Base-by-base conservation (phyloP, 30 jellyfish, hydroid and myxozoan genomes). In the Hydractinia symbiolongicarpus region DNA sequence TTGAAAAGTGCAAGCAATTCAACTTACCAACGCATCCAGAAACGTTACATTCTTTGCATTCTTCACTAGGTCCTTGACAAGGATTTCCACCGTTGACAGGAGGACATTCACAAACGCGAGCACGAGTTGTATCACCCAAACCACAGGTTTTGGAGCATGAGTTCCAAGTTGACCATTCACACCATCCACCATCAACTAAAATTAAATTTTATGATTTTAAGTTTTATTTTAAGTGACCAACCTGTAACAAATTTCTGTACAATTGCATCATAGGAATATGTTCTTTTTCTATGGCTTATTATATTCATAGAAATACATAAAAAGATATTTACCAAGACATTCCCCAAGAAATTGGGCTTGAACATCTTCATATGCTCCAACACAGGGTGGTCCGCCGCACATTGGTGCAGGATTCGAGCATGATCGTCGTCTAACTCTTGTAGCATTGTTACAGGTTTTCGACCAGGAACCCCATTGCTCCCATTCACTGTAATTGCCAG, bases 61-160 rank as follows among this genome's bases (percentile, higher is more conserved):
- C 97, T 67, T 79, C 85, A 44, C 79, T 86, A 9, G 83, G 76
- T 1, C 97, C 97, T 8, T 84, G 79, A 76, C 97, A 90, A 3
- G 66, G 80, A 13, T 67, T 54, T 40, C 97, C 97, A 20, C 96
- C 96, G 73, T 82, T 86, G 8, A 49, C 86, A 16, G 97, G 90
- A 6, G 95, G 97, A 71, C 96, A 86, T 5, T 70, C 88, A 73
- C 97, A 90, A 9, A 61, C 83, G 19, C 97, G 91, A 14, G 89
- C 84, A 77, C 97, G 84, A 71, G 82, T 90, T 53, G 87, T 69
- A 9, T 75, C 73, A 8, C 97, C 97, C 30, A 72, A 90, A 9
- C 97, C 97, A 82, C 97, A 90, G 9, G 97, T 81, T 72, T 76
- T 78, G 71, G 97, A 90, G 58, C 97, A 90, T 58, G 71, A 60